A percentile compares a stretch with the other conserved stretches of the same genome.
These are phyloP conservation scores for Meiosimyza decipiens DNA, from an alignment of 2,888 invertebrate genomes.

Conservation along the genomic window DNA sequence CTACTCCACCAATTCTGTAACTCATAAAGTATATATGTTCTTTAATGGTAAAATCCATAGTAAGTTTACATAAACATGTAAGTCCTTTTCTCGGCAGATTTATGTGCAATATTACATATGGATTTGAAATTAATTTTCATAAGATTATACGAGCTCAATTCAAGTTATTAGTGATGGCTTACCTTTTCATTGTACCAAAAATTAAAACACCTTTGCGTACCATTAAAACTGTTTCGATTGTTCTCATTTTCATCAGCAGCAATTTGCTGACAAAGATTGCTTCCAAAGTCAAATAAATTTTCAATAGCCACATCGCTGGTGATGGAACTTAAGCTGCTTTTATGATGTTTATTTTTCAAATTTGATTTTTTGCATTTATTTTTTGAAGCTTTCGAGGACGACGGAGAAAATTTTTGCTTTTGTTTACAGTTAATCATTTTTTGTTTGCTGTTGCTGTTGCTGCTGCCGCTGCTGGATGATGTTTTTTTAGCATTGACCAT, in stretches of 20 bases:
- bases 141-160: too few relatives aligned
- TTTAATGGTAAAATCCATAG: too few relatives aligned
- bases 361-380: constrained; percentile 24
- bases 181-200: constrained; percentile 17
- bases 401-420: neutral
- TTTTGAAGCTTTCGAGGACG: neutral
- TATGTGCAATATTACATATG: too few relatives aligned
- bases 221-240: neutral
- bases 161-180: neutral
- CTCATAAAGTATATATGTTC: too few relatives aligned
- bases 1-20: too few relatives aligned
- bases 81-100: too few relatives aligned
- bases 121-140: too few relatives aligned
- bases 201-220: neutral
- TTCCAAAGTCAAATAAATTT: neutral
- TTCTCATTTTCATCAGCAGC: neutral
- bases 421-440: neutral
- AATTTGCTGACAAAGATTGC: neutral
- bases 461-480: neutral
- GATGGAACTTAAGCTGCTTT: neutral
- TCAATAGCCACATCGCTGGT: neutral
- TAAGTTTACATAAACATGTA: too few relatives aligned
- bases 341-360: constrained; percentile 25
- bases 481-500: constrained; percentile 18
- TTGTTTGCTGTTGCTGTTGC: constrained; percentile 6